A percentile compares a stretch with the other conserved stretches of the same genome.
These are phyloP conservation scores for Folsomia candida DNA, from an alignment of 2,888 invertebrate genomes.

Conservation along the genomic window DNA sequence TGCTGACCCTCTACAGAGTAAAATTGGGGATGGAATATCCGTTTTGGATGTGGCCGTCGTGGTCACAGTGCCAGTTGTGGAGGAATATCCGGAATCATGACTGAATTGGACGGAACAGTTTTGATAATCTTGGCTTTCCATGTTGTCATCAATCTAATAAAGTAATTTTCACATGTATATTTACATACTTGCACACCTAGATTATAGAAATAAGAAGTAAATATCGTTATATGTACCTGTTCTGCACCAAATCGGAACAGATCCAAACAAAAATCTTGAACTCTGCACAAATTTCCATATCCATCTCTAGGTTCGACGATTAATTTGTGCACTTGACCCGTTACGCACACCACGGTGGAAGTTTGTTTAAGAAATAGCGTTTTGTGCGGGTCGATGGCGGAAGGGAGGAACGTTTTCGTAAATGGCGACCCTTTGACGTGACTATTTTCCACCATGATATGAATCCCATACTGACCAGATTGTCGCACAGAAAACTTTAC, in stretches of 20 bases:
- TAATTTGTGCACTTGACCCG: conserved; percentile 70
- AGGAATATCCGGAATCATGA: conserved; percentile 32
- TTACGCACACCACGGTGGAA: conserved; percentile 79
- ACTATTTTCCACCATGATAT: conserved; percentile 76
- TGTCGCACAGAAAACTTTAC: conserved; percentile 90
- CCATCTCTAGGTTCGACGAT: conserved; percentile 88
- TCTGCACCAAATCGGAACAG: conserved; percentile 46
- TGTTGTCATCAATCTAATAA: conserved; percentile 40
- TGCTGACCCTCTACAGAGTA: background rate
- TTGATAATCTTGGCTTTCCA: conserved; percentile 35
- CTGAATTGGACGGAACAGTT: conserved; percentile 49
- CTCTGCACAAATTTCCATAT: conserved; percentile 76
- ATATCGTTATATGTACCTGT: conserved; percentile 44
- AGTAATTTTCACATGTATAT: background rate
- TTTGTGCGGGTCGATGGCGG: conserved; percentile 76
- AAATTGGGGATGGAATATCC: background rate
- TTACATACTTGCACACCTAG: background rate
- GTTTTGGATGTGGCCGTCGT: conserved; percentile 11
- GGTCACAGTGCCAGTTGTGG: conserved; percentile 22
- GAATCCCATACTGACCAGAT: conserved; percentile 83
- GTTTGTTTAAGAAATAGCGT: conserved; percentile 79
- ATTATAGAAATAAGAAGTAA: no score
- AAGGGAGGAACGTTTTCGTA: conserved; percentile 58
- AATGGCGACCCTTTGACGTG: conserved; percentile 84
- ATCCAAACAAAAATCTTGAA: conserved; percentile 46